Evolutionary conservation across 2,113 vertebrate species (phyloP).

Genomic region (Upupa epops): DNA sequence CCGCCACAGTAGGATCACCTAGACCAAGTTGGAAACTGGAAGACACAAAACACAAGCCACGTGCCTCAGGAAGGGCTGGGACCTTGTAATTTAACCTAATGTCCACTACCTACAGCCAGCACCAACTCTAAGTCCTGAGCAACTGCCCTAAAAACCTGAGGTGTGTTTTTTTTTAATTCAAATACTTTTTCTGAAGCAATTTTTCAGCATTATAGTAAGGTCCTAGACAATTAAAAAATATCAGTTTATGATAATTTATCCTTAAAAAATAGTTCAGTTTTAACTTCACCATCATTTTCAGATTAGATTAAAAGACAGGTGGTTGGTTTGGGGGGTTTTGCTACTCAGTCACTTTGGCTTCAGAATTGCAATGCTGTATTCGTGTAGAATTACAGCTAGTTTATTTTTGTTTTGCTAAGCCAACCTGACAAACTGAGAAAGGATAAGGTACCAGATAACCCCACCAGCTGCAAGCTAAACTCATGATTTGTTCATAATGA

Average conservation of each 20-base stretch:
- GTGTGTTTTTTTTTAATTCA: too few species aligned
- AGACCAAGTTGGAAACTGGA: too few species aligned
- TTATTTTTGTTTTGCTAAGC: constrained; percentile 10
- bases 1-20: too few species aligned
- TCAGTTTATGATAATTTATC: neutral
- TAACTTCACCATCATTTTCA: neutral
- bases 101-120: neutral
- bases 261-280: neutral
- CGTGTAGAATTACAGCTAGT: neutral
- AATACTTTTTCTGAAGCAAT: neutral
- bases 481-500: neutral
- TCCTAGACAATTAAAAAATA: neutral
- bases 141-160: neutral
- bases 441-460: neutral
- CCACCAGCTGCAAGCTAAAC: neutral
- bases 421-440: neutral
- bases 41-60: neutral
- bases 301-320: neutral
- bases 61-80: neutral
- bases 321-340: neutral
- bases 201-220: neutral
- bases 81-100: accelerated
- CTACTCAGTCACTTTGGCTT: neutral
- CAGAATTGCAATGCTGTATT: neutral
- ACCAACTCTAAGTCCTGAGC: neutral